Evolutionary conservation across 2,797 vertebrate genomes (phyloP), one percentile per base, ranked within the genome.

Genomic region (Sylvilagus floridanus): DNA sequence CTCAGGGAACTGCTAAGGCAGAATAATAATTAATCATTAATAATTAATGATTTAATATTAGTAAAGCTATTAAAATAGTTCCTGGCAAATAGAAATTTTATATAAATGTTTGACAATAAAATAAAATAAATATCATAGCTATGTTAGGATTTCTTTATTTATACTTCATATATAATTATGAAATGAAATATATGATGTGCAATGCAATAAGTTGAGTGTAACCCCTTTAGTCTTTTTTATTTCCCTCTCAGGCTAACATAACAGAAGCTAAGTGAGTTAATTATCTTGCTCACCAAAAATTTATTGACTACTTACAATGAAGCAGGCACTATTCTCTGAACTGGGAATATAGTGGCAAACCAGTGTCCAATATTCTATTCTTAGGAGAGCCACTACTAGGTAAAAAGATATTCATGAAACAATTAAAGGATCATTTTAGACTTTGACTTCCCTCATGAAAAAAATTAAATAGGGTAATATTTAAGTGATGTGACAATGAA

Each of bases 311-410:
- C 17, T 52, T 88, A 3, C 50, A 37, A 17, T 62, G 16, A 65
- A 52, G 7, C 77, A 92, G 22, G 0, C 9, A 68, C n/a, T 76
- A 1, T 78, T 37, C 12, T 66, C 82, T 75, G 72, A 3, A 24
- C 32, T 68, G 68, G 37, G 28, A 28, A 47, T 5, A 30, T 5
- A 89, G 82, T 95, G 28, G 22, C 11, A 72, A 60, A 95, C 8
- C 37, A 68, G 93, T 90, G 60, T 14, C 69, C 30, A 89, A 72
- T 52, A 52, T 83, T 54, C 85, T 92, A 78, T 65, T 92, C 35
- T 91, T 24, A 35, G 88, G 87, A 17, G 84, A 95, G 68, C 77
- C 95, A 95, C 28, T 93, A 68, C 60, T 73, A 96, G 79, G 13
- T 42, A 88, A 96, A 21, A 95, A 93, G 92, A 35, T 32, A 94